phyloP scores from a whole-genome alignment of 1,140 invertebrate species.

The Rhopalosiphum padi region DNA sequence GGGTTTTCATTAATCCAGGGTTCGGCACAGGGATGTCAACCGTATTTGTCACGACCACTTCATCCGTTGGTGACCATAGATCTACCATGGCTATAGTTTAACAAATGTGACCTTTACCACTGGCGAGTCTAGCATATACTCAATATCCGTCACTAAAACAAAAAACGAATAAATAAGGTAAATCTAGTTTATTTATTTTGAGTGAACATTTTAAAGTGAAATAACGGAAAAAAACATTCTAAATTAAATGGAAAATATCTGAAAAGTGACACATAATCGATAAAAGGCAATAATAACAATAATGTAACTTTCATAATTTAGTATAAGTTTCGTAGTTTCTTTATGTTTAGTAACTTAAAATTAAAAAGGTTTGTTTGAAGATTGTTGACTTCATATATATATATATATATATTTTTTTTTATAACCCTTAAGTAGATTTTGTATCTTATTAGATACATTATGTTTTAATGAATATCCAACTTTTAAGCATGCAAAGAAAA shows the following conservation, averaged over 20 bases:
- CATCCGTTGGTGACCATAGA: conserved; percentile 30
- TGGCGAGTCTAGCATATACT: conserved; percentile 24
- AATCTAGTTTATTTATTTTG: conserved; percentile 26
- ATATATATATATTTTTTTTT: no score
- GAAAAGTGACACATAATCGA: not conserved
- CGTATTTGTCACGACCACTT: conserved; percentile 54
- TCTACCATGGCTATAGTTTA: conserved; percentile 23
- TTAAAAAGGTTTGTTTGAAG: not conserved
- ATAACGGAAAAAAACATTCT: not conserved
- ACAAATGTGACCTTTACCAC: conserved; percentile 47
- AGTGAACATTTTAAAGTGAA: not conserved
- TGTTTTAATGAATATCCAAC: no score
- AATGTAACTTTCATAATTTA: not conserved
- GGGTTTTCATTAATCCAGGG: conserved; percentile 56
- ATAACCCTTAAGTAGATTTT: no score
- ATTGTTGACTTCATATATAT: no score
- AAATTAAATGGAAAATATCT: conserved; percentile 26
- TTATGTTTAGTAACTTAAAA: not conserved
- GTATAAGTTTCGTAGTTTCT: not conserved
- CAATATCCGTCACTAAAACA: conserved; percentile 39
- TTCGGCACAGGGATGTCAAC: conserved; percentile 49
- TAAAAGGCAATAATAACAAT: not conserved
- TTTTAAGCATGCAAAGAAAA: no score
- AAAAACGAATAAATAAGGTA: conserved; percentile 48
- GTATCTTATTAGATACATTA: no score